A percentile compares a stretch with the other conserved stretches of the same genome.
These are phyloP conservation scores for Opisthograptis luteolata DNA, from an alignment of 2,888 invertebrate species.

Conservation along the genomic window DNA sequence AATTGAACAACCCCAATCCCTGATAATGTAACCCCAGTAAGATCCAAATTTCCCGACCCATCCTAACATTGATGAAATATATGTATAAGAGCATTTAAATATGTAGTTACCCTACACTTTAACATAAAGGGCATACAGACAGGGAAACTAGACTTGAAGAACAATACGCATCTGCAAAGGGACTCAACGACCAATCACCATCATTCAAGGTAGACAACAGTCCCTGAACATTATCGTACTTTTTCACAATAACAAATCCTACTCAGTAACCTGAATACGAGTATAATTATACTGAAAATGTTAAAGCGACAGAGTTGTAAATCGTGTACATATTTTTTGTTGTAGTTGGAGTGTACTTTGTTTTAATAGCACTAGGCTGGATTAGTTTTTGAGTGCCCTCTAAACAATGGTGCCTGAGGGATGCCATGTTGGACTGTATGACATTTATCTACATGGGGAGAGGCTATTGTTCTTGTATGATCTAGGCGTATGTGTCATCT, in stretches of 20 bases:
- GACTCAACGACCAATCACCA: slow-evolving; percentile 66
- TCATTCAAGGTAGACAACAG: slow-evolving; percentile 39
- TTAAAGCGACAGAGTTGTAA: slow-evolving; percentile 8
- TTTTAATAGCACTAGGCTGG: slow-evolving; percentile 79
- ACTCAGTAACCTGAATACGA: background rate
- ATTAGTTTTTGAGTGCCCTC: slow-evolving; percentile 78
- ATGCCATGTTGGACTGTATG: slow-evolving; percentile 53
- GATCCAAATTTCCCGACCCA: too few species aligned
- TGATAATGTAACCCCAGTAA: too few species aligned
- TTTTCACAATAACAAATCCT: slow-evolving; percentile 5
- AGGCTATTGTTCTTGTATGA: slow-evolving; percentile 30
- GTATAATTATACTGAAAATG: background rate
- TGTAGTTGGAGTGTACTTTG: slow-evolving; percentile 66
- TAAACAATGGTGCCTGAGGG: slow-evolving; percentile 68
- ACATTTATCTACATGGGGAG: slow-evolving; percentile 21
- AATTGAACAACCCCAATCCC: too few species aligned
- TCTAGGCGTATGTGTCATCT: slow-evolving; percentile 11
- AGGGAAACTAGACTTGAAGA: slow-evolving; percentile 42
- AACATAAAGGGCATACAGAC: slow-evolving; percentile 26
- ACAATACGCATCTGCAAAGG: slow-evolving; percentile 58
- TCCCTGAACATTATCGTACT: slow-evolving; percentile 6
- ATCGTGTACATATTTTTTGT: slow-evolving; percentile 5
- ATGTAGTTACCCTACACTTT: background rate
- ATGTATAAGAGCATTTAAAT: too few species aligned
- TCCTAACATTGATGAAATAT: too few species aligned